Conservation (phyloP, 2,113 vertebrate genomes). For the Conger conger region DNA sequence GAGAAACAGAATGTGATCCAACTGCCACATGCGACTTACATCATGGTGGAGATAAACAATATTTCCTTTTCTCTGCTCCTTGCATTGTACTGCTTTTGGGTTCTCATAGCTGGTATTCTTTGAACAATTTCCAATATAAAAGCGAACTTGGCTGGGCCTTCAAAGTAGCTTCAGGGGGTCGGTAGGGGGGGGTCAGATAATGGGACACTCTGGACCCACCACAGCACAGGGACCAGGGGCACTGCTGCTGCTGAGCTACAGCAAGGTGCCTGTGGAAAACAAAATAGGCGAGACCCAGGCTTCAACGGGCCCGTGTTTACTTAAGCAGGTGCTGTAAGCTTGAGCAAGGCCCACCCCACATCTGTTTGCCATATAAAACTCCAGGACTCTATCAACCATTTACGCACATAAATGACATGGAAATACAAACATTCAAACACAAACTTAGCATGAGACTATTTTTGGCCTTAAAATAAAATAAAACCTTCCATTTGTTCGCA, state of each 20-base stretch:
- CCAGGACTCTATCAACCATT: slow-evolving; percentile 60
- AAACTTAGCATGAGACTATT: slow-evolving; percentile 51
- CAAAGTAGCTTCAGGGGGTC: slow-evolving; percentile 65
- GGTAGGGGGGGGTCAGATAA: slow-evolving; percentile 35
- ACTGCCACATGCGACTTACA: neutral
- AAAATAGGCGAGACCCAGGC: slow-evolving; percentile 50
- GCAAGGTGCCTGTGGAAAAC: slow-evolving; percentile 59
- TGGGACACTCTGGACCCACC: slow-evolving; percentile 69
- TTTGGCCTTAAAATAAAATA: slow-evolving; percentile 45
- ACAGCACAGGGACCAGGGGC: slow-evolving; percentile 55
- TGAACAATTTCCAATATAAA: slow-evolving; percentile 67
- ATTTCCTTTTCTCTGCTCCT: neutral
- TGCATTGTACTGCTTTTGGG: neutral
- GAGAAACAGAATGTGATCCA: neutral
- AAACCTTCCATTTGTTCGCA: slow-evolving; percentile 14
- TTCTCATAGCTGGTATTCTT: slow-evolving; percentile 41
- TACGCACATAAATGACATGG: slow-evolving; percentile 60
- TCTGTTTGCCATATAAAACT: slow-evolving; percentile 75
- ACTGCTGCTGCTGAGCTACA: slow-evolving; percentile 60
- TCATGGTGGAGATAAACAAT: slow-evolving; percentile 17
- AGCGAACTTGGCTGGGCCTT: slow-evolving; percentile 68
- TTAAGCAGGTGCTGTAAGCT: slow-evolving; percentile 72
- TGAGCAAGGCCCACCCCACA: slow-evolving; percentile 51
- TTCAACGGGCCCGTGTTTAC: slow-evolving; percentile 71
- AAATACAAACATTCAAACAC: slow-evolving; percentile 60